A percentile compares a stretch with the other conserved stretches of the same genome.
Conservation (phyloP, 2,113 vertebrate genomes). For the Sinocyclocheilus maitianheensis region DNA sequence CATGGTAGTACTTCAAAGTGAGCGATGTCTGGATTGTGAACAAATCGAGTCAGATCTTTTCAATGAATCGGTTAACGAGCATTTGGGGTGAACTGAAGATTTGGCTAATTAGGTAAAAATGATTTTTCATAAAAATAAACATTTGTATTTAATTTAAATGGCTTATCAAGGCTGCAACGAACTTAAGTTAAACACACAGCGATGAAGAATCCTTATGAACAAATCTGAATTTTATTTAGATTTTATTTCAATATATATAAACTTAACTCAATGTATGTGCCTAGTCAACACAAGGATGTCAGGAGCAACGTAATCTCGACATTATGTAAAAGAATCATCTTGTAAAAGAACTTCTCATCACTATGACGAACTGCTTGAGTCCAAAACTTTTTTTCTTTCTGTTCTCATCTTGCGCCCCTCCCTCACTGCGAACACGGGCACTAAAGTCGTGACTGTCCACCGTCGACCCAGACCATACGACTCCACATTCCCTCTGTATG, state of each 20-base stretch:
- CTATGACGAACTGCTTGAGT: neutral
- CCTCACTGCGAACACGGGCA: conserved; percentile 14
- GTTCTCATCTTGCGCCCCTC: neutral
- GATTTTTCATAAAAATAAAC: neutral
- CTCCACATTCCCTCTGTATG: neutral
- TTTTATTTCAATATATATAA: neutral
- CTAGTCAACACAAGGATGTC: neutral
- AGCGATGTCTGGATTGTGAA: neutral
- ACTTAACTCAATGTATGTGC: neutral
- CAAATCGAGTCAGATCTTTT: neutral
- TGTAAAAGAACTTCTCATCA: too few relatives aligned
- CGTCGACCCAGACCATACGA: neutral
- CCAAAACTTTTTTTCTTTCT: conserved; percentile 38
- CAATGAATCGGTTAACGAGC: neutral
- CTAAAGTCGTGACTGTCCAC: neutral
- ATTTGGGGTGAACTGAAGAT: neutral
- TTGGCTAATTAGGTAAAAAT: neutral
- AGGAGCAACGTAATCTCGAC: neutral
- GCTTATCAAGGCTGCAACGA: neutral
- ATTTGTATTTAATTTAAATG: neutral
- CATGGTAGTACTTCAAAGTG: neutral
- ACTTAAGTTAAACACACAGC: neutral
- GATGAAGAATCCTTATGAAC: neutral
- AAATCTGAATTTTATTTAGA: neutral
- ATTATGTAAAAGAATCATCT: neutral